phyloP scores from a whole-genome alignment of 1,140 invertebrate species.

The Dinothrombium tinctorium region DNA sequence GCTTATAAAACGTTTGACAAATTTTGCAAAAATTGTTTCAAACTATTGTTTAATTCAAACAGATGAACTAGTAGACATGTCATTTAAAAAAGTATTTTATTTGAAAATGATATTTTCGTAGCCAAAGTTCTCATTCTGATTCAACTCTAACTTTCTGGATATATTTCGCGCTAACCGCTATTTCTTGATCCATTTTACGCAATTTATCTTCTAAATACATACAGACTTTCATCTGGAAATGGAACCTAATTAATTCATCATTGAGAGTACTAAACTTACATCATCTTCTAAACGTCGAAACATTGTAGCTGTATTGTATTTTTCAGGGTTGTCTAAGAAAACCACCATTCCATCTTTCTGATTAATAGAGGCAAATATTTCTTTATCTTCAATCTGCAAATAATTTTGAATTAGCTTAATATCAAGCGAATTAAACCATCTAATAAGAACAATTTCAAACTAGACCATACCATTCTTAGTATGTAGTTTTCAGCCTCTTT shows the following conservation, averaged over 20 bases:
- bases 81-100: neutral
- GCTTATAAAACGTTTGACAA: too few relatives aligned
- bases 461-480: conserved; percentile 56
- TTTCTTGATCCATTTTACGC: conserved; percentile 76
- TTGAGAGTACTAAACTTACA: conserved; percentile 71
- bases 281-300: conserved; percentile 54
- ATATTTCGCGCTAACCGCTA: conserved; percentile 65
- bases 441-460: neutral
- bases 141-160: conserved; percentile 35
- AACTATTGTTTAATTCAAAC: too few relatives aligned
- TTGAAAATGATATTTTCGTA: neutral
- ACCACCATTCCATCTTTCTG: conserved; percentile 95
- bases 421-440: neutral
- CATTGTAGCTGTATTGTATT: conserved; percentile 67
- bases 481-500: conserved; percentile 79
- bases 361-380: conserved; percentile 91
- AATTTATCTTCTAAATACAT: conserved; percentile 64
- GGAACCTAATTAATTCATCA: neutral
- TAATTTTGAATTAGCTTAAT: neutral
- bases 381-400: conserved; percentile 74
- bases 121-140: neutral
- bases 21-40: too few relatives aligned
- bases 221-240: conserved; percentile 48
- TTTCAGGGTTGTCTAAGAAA: conserved; percentile 85
- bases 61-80: too few relatives aligned